Base-by-base conservation (phyloP, 2,113 vertebrate genomes). In the Nesospiza acunhae region DNA sequence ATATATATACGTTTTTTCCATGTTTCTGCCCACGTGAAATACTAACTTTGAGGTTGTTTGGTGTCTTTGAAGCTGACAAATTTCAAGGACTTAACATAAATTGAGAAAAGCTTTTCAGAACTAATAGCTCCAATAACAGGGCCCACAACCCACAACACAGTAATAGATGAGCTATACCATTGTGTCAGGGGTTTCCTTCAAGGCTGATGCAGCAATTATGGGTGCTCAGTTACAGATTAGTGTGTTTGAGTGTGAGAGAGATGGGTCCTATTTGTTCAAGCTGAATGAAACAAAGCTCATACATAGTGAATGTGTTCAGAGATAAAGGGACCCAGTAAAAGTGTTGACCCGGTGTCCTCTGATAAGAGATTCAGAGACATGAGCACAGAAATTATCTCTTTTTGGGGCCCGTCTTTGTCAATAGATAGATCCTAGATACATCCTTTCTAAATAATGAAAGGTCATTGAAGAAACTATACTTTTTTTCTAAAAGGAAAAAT, bases 1-100 rank as follows among this genome's bases (percentile, higher is more conserved):
- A 0, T 16, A 46, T 13, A 30, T 1, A 44, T 8, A 39, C 0
- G 8, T 6, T 64, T 86, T 20, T 69, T 31, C 26, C 10, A 17
- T 21, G 15, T 69, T 89, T 74, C 69, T 89, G 20, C 23, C n/a
- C 8, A 11, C 5, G 15, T 46, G 17, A 78, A 87, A 64, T 37
- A 47, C 6, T 55, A 60, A 33, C 35, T 50, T 3, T 39, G 18
- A 79, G 39, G 9, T 33, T 62, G 8, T 33, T 62, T 27, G 16
- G 6, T 62, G 19, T 59, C 15, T 49, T 23, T 42, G 13, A 62
- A 14, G 22, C 22, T 52, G 41, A 35, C 10, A 33, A 47, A 52
- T 13, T 23, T 67, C 30, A 80, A 63, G 10, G 26, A 20, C 18
- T 64, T 76, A 22, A 46, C 2, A 42, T 19, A 27, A 87, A 50